Conservation (phyloP, 1,140 invertebrate species). For the Polypedilum pembai region DNA sequence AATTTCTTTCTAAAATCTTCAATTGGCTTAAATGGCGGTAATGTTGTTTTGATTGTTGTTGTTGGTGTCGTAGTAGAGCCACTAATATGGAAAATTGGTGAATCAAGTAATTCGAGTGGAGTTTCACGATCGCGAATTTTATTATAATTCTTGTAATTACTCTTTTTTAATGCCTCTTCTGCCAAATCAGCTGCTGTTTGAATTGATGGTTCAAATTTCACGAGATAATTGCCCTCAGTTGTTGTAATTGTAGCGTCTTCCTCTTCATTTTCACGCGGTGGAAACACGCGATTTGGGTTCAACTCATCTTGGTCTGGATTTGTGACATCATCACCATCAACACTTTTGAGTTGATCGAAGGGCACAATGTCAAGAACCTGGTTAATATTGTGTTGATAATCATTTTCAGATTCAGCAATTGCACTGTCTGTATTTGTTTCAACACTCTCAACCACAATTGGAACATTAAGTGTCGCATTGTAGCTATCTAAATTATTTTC, state of each 20-base stretch:
- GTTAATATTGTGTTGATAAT: slow-evolving; percentile 2
- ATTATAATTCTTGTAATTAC: neutral
- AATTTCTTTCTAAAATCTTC: neutral
- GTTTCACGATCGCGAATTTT: slow-evolving; percentile 34
- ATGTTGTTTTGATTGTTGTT: slow-evolving; percentile 36
- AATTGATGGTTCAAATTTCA: slow-evolving; percentile 22
- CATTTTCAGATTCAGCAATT: neutral
- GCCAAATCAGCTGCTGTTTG: slow-evolving; percentile 20
- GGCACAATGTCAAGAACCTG: neutral
- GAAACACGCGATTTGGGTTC: neutral
- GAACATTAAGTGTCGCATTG: neutral
- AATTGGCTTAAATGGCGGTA: slow-evolving; percentile 8
- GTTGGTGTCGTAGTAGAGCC: slow-evolving; percentile 35
- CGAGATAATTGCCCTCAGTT: neutral
- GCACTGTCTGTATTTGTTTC: neutral
- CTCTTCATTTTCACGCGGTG: neutral
- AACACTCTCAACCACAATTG: neutral
- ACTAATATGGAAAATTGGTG: slow-evolving; percentile 36
- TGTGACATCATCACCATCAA: neutral
- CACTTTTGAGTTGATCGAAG: neutral
- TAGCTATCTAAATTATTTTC: neutral
- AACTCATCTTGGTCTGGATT: neutral
- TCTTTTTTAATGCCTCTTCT: slow-evolving; percentile 1
- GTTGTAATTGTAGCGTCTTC: neutral
- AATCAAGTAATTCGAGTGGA: slow-evolving; percentile 39